These are phyloP conservation scores for Tetanocera ferruginea DNA, from an alignment of 2,888 invertebrate genomes.

Conservation along the genomic window DNA sequence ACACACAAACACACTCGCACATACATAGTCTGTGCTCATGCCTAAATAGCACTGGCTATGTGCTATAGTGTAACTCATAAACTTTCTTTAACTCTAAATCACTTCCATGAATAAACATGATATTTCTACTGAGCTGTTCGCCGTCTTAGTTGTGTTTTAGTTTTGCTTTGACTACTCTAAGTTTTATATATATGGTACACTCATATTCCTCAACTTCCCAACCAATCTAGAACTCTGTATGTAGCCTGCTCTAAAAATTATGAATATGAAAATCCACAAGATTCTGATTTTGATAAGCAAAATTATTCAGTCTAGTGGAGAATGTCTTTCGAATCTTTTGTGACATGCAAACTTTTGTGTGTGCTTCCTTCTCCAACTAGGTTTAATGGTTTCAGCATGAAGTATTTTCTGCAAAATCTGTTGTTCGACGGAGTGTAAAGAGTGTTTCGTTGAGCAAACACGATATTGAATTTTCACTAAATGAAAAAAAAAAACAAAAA, in stretches of 20 bases:
- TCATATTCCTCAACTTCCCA: not conserved
- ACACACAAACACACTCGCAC: too few relatives aligned
- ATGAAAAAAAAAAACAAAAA: too few relatives aligned
- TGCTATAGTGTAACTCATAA: too few relatives aligned
- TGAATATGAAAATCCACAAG: conserved; percentile 29
- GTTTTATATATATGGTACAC: not conserved
- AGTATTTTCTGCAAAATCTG: not conserved
- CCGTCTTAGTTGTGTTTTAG: not conserved
- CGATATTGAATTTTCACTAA: not conserved
- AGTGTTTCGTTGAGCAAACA: not conserved
- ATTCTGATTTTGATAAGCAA: conserved; percentile 21
- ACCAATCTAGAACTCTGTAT: not conserved
- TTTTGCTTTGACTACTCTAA: not conserved
- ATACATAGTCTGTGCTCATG: too few relatives aligned
- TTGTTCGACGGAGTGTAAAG: not conserved
- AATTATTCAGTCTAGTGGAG: conserved; percentile 24
- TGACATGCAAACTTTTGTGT: conserved; percentile 40
- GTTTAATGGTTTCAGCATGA: conserved; percentile 17
- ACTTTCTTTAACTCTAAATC: too few relatives aligned
- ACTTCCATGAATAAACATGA: conserved; percentile 25
- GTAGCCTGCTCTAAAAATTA: conserved; percentile 10
- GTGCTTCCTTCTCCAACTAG: conserved; percentile 1
- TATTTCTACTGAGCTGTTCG: not conserved
- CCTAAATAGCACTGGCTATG: too few relatives aligned
- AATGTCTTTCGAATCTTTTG: conserved; percentile 35